Percentiles rank a stretch among this genome's conserved stretches.
Evolutionary conservation across 1,140 invertebrate species (phyloP).

Genomic region (Zaprionus gabonicus): DNA sequence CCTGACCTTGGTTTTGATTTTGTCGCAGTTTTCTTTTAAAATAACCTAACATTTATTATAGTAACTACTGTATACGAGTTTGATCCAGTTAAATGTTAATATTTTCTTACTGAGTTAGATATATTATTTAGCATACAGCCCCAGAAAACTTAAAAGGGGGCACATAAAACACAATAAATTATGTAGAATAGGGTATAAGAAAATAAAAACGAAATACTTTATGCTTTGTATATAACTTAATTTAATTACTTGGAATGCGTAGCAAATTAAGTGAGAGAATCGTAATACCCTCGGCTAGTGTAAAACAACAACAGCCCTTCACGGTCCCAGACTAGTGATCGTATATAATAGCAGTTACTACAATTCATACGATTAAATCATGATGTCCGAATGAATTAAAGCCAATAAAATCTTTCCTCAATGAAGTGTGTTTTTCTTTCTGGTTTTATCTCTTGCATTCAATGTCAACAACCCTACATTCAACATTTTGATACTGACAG

Average conservation of each 20-base stretch:
- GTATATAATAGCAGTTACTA: neutral
- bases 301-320: too few relatives aligned
- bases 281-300: too few relatives aligned
- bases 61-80: neutral
- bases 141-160: too few relatives aligned
- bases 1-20: neutral
- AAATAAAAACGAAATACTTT: too few relatives aligned
- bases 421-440: neutral
- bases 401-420: constrained; percentile 8
- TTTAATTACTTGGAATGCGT: too few relatives aligned
- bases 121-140: too few relatives aligned
- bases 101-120: too few relatives aligned
- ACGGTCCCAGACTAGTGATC: neutral
- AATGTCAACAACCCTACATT: neutral
- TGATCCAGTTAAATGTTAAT: too few relatives aligned
- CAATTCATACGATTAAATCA: constrained; percentile 8
- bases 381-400: constrained; percentile 8
- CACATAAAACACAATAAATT: too few relatives aligned
- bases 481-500: constrained; percentile 13
- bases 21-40: neutral
- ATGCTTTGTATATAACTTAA: too few relatives aligned
- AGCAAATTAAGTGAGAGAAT: too few relatives aligned
- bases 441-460: constrained; percentile 2
- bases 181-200: too few relatives aligned
- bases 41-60: neutral